phyloP scores from a whole-genome alignment of 1,140 invertebrate species.

The Cylas formicarius region DNA sequence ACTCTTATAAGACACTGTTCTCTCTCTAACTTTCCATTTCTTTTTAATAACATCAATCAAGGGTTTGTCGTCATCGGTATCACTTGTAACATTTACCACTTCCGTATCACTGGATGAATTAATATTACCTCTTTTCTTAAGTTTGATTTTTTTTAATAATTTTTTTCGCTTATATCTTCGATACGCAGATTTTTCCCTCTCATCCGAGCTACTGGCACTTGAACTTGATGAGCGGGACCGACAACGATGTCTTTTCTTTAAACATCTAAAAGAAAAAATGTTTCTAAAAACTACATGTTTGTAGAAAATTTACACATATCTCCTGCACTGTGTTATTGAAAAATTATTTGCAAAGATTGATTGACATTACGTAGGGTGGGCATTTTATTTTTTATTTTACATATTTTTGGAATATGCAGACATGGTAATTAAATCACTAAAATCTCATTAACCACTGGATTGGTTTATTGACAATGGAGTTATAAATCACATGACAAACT shows the following conservation, averaged over 20 bases:
- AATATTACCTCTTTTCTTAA: conserved; percentile 4
- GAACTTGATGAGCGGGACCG: conserved; percentile 17
- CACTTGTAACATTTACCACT: conserved; percentile 14
- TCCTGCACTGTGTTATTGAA: too few species aligned
- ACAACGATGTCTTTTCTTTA: conserved; percentile 17
- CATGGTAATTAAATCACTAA: too few species aligned
- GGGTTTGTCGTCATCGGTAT: conserved; percentile 14
- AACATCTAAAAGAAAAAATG: conserved; percentile 4
- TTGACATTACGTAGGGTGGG: too few species aligned
- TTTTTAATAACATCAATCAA: conserved; percentile 15
- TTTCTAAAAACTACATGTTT: too few species aligned
- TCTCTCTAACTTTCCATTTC: conserved; percentile 4
- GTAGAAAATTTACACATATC: too few species aligned
- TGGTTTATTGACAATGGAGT: too few species aligned
- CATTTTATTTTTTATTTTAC: too few species aligned
- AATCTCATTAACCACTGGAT: too few species aligned
- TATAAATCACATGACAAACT: too few species aligned
- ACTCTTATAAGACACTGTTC: too few species aligned
- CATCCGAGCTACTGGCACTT: conserved; percentile 16
- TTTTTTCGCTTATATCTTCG: conserved; percentile 21
- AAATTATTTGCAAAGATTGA: too few species aligned
- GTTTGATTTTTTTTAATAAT: conserved; percentile 16
- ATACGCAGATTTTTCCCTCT: conserved; percentile 16
- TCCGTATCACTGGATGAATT: conserved; percentile 4
- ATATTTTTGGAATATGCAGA: too few species aligned